These are phyloP conservation scores for Zosterops pallidus DNA, from an alignment of 2,113 vertebrate genomes.

Conservation along the genomic window DNA sequence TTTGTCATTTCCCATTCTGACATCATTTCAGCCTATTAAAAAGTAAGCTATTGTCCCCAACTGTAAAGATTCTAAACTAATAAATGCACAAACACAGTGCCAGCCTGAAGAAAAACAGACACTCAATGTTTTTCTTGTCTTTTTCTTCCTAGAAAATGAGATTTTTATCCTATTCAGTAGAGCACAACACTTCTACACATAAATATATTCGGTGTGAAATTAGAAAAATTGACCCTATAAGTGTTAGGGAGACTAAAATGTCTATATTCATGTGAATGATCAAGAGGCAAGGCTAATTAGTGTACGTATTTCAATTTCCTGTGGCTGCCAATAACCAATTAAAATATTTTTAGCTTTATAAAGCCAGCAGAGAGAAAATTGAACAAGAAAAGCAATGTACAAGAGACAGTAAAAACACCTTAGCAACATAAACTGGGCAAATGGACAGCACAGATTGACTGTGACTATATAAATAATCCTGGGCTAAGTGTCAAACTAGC, in stretches of 20 bases:
- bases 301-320: background rate
- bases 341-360: conserved; percentile 3
- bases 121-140: background rate
- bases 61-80: background rate
- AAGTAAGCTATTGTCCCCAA: background rate
- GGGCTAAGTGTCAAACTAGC: background rate
- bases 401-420: background rate
- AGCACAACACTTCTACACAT: background rate
- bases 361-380: background rate
- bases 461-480: background rate
- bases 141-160: background rate
- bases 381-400: background rate
- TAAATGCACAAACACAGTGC: background rate
- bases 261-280: background rate
- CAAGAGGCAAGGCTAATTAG: background rate
- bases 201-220: background rate
- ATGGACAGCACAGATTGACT: background rate
- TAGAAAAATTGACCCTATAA: background rate
- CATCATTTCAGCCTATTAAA: background rate
- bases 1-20: background rate
- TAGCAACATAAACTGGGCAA: background rate
- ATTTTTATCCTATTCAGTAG: background rate
- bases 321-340: background rate
- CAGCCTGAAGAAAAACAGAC: background rate
- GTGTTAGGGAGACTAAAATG: background rate